These are phyloP conservation scores for Oryctes rhinoceros DNA, from an alignment of 1,140 invertebrate species.

Conservation along the genomic window DNA sequence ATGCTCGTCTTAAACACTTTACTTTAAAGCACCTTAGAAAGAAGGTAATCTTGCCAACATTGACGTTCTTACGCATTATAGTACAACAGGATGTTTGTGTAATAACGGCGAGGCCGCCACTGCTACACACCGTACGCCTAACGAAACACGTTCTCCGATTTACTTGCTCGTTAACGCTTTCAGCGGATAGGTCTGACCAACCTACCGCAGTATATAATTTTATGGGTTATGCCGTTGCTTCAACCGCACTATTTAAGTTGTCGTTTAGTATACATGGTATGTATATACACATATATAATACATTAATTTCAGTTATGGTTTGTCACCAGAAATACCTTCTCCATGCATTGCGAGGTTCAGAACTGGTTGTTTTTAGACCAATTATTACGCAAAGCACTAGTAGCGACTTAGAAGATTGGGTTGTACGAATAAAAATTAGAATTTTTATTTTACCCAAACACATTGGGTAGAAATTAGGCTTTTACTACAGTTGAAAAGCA, in stretches of 20 bases:
- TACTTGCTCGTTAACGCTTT: not conserved
- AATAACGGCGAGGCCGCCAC: not conserved
- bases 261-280: not conserved
- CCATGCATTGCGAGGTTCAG: not conserved
- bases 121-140: not conserved
- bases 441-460: too few relatives aligned
- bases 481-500: too few relatives aligned
- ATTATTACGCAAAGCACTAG: too few relatives aligned
- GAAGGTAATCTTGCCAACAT: too few relatives aligned
- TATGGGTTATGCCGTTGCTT: slow-evolving; percentile 3
- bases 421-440: too few relatives aligned
- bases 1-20: too few relatives aligned
- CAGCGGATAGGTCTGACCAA: not conserved
- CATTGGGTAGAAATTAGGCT: too few relatives aligned
- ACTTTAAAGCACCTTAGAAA: too few relatives aligned
- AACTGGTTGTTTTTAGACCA: too few relatives aligned
- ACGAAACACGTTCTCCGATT: slow-evolving; percentile 4
- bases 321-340: not conserved
- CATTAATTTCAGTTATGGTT: not conserved
- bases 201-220: slow-evolving; percentile 18
- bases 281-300: not conserved
- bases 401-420: too few relatives aligned
- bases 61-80: not conserved
- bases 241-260: not conserved
- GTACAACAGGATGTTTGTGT: not conserved